These are phyloP conservation scores for Aptenodytes forsteri DNA, from an alignment of 2,113 vertebrate species.

Conservation along the genomic window DNA sequence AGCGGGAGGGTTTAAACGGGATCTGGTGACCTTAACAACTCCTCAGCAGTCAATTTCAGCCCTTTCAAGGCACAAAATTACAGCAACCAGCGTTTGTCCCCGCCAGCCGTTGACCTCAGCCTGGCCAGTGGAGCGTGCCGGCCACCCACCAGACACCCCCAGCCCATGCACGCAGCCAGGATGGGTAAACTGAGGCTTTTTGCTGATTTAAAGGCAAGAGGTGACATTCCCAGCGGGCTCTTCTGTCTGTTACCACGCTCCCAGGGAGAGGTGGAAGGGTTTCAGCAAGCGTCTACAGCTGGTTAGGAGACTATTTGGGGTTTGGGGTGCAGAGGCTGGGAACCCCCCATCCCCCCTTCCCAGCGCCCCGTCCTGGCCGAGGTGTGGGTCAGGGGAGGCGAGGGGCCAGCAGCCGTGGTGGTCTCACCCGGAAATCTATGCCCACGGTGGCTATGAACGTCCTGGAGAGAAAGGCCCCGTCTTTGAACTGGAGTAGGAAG, in stretches of 20 bases:
- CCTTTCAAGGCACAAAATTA: background rate
- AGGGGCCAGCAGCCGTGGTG: background rate
- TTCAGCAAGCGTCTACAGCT: background rate
- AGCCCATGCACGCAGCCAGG: accelerated
- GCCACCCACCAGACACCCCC: accelerated
- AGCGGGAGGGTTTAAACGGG: background rate
- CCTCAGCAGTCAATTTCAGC: background rate
- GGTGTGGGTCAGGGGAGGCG: accelerated
- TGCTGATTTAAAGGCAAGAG: background rate
- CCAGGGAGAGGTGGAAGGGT: background rate
- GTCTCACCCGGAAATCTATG: slow-evolving; percentile 99
- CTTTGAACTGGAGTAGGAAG: slow-evolving; percentile 95
- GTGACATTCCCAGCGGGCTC: accelerated
- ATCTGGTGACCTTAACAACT: background rate
- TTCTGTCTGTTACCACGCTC: background rate
- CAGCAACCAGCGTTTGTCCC: background rate
- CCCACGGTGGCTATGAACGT: slow-evolving; percentile 98
- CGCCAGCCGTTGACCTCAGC: accelerated
- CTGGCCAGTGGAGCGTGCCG: accelerated
- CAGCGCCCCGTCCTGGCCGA: background rate
- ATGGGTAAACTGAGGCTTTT: background rate
- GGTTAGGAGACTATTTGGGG: background rate
- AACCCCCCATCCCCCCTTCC: accelerated
- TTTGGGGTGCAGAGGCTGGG: background rate
- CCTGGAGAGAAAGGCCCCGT: slow-evolving; percentile 93